Percentiles rank a stretch among this genome's conserved stretches.
These are phyloP conservation scores for Hydropotes inermis DNA, from an alignment of 2,113 vertebrate species.

Conservation along the genomic window DNA sequence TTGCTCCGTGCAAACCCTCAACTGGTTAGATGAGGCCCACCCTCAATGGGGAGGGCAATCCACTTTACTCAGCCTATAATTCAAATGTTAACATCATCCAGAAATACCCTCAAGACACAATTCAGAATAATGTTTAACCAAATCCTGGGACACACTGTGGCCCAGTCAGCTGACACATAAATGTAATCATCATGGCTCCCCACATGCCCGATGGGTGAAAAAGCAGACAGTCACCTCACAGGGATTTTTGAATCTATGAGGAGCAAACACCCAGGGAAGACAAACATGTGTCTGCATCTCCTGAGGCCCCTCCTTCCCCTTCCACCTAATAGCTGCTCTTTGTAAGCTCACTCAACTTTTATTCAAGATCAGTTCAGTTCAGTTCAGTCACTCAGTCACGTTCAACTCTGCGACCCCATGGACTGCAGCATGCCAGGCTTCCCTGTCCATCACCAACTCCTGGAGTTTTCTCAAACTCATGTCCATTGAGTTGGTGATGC, in stretches of 20 bases:
- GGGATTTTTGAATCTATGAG: not conserved
- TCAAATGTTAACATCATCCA: not conserved
- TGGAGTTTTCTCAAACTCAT: not conserved
- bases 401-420: accelerated
- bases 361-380: not conserved
- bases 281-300: not conserved
- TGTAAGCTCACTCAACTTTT: not conserved
- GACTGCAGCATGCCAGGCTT: not conserved
- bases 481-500: not conserved
- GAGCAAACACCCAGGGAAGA: not conserved
- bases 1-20: not conserved
- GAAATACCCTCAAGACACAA: not conserved
- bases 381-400: not conserved
- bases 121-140: not conserved
- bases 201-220: not conserved
- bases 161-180: not conserved
- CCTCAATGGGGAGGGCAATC: too few relatives aligned
- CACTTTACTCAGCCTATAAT: not conserved
- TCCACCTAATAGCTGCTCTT: not conserved
- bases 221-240: not conserved
- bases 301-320: not conserved
- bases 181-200: not conserved
- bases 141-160: not conserved
- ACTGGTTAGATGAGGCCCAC: not conserved
- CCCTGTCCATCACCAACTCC: not conserved